Conservation (phyloP, 2,888 invertebrate genomes). For the Pterostichus niger region DNA sequence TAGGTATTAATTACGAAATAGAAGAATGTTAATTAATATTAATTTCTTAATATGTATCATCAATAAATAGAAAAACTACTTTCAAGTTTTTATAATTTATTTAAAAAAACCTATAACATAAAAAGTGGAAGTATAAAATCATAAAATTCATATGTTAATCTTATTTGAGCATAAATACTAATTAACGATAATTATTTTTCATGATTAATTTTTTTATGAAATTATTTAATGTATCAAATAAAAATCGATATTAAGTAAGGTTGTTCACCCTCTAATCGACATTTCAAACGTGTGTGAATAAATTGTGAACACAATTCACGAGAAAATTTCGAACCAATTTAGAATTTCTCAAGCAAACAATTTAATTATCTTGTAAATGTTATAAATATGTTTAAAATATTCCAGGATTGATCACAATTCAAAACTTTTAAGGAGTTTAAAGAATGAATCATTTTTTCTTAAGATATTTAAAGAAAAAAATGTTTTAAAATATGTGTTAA, state of each 20-base stretch:
- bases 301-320: too few species aligned
- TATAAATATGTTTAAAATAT: not conserved
- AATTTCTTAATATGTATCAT: conserved; percentile 5
- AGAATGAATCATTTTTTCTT: not conserved
- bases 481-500: not conserved
- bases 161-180: too few species aligned
- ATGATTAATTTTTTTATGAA: not conserved
- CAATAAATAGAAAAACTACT: not conserved
- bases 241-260: not conserved
- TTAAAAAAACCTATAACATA: not conserved
- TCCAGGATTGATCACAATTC: not conserved
- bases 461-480: too few species aligned
- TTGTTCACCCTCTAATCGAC: conserved; percentile 4
- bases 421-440: not conserved
- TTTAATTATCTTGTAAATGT: conserved; percentile 3
- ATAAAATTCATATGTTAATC: not conserved
- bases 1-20: not conserved
- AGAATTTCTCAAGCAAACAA: too few species aligned
- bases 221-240: too few species aligned
- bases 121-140: conserved; percentile 6
- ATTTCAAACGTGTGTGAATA: not conserved
- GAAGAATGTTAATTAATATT: conserved; percentile 17
- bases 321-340: too few species aligned
- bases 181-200: too few species aligned
- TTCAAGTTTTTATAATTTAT: conserved; percentile 2